These are phyloP conservation scores for Alethe diademata DNA, from an alignment of 2,113 vertebrate species.

Conservation along the genomic window DNA sequence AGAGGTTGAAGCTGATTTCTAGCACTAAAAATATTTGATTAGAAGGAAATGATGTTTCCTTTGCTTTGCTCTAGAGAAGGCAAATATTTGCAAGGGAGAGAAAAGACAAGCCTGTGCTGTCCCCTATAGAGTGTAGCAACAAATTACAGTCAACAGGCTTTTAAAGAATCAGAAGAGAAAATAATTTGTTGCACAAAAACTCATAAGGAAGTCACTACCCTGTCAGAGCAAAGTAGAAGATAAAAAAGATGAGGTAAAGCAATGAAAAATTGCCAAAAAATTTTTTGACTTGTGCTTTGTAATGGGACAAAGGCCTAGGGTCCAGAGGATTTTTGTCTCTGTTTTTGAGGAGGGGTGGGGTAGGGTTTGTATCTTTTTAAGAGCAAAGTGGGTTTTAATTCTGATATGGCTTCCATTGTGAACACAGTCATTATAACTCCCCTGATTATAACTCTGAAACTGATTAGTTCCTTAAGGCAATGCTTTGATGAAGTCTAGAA, in stretches of 20 bases:
- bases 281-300: not conserved
- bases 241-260: not conserved
- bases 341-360: not conserved
- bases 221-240: not conserved
- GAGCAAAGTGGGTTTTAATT: conserved; percentile 27
- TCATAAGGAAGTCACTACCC: not conserved
- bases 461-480: conserved; percentile 12
- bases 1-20: not conserved
- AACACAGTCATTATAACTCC: not conserved
- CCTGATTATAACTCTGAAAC: not conserved
- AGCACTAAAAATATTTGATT: not conserved
- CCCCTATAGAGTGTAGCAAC: not conserved
- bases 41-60: not conserved
- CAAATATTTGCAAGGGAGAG: not conserved
- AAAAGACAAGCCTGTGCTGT: conserved; percentile 31
- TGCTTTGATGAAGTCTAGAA: conserved; percentile 55
- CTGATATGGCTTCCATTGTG: not conserved
- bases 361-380: not conserved
- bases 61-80: not conserved
- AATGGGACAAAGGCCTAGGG: not conserved
- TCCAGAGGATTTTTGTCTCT: not conserved
- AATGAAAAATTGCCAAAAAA: not conserved
- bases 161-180: not conserved
- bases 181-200: not conserved
- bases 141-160: not conserved